Percentiles rank a stretch among this genome's conserved stretches.
phyloP scores from a whole-genome alignment of 2,113 vertebrate genomes.

The Mesitornis unicolor region DNA sequence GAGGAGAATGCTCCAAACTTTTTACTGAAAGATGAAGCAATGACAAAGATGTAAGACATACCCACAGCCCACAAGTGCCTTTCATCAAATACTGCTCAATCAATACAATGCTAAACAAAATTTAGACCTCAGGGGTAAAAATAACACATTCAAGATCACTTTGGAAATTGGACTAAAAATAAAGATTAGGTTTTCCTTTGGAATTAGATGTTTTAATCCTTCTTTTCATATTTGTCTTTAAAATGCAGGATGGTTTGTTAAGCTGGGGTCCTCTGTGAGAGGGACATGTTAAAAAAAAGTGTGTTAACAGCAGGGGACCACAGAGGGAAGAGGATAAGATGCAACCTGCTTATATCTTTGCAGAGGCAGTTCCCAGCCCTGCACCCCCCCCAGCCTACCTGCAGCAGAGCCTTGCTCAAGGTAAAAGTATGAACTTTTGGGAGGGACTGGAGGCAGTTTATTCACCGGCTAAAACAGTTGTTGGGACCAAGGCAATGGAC shows the following conservation, averaged over 20 bases:
- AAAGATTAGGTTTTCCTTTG: background rate
- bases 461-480: background rate
- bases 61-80: background rate
- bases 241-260: background rate
- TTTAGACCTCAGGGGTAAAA: background rate
- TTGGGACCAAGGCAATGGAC: background rate
- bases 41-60: constrained; percentile 11
- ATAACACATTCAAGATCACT: constrained; percentile 24
- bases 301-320: background rate
- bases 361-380: background rate
- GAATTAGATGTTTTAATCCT: background rate
- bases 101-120: constrained; percentile 12
- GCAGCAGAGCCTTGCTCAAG: background rate
- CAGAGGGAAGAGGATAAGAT: background rate
- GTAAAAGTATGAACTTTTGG: background rate
- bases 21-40: constrained; percentile 2
- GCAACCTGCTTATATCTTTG: background rate
- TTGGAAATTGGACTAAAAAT: constrained; percentile 27
- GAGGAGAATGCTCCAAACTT: background rate
- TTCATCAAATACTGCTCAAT: background rate
- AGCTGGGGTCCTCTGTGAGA: background rate
- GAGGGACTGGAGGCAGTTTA: background rate
- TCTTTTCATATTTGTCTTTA: background rate
- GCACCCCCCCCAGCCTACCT: background rate
- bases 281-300: background rate